A percentile compares a stretch with the other conserved stretches of the same genome.
Evolutionary conservation across 2,888 invertebrate genomes (phyloP).

Genomic region (Spialia ferax): DNA sequence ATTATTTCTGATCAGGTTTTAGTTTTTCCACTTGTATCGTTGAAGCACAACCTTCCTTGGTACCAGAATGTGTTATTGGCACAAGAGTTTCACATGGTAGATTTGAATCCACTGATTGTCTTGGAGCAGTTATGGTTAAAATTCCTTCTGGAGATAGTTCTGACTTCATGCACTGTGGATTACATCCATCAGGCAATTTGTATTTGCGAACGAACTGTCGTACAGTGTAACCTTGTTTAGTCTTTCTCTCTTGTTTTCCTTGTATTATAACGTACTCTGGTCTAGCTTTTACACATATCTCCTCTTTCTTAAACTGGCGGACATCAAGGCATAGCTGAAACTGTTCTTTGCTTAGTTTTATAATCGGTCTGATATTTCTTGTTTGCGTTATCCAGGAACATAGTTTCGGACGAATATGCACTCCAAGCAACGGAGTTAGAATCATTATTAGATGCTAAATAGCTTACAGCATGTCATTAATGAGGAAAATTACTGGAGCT

Average conservation of each 20-base stretch:
- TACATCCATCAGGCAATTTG: slow-evolving; percentile 69
- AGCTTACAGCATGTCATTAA: slow-evolving; percentile 2
- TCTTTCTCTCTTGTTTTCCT: slow-evolving; percentile 73
- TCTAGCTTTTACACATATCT: slow-evolving; percentile 69
- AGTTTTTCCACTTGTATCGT: slow-evolving; percentile 29
- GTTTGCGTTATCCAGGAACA: slow-evolving; percentile 52
- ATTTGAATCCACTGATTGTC: slow-evolving; percentile 54
- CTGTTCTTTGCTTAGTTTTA: slow-evolving; percentile 64
- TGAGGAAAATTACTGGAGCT: neutral
- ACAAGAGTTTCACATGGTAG: slow-evolving; percentile 59
- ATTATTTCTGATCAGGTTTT: slow-evolving; percentile 27
- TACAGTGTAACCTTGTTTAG: slow-evolving; percentile 59
- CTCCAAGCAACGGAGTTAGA: slow-evolving; percentile 46
- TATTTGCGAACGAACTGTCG: slow-evolving; percentile 70
- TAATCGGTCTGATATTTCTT: slow-evolving; percentile 58
- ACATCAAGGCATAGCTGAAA: slow-evolving; percentile 72
- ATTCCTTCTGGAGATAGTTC: slow-evolving; percentile 63
- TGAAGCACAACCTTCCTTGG: slow-evolving; percentile 40
- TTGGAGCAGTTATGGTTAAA: slow-evolving; percentile 65
- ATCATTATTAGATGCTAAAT: slow-evolving; percentile 46
- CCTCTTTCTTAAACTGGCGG: slow-evolving; percentile 64
- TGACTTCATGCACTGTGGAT: slow-evolving; percentile 59
- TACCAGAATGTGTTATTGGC: slow-evolving; percentile 50
- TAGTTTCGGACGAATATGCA: slow-evolving; percentile 49
- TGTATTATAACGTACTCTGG: slow-evolving; percentile 70